Conservation (phyloP, 23 tunicate genomes). For the Clavelina lepadiformis region DNA sequence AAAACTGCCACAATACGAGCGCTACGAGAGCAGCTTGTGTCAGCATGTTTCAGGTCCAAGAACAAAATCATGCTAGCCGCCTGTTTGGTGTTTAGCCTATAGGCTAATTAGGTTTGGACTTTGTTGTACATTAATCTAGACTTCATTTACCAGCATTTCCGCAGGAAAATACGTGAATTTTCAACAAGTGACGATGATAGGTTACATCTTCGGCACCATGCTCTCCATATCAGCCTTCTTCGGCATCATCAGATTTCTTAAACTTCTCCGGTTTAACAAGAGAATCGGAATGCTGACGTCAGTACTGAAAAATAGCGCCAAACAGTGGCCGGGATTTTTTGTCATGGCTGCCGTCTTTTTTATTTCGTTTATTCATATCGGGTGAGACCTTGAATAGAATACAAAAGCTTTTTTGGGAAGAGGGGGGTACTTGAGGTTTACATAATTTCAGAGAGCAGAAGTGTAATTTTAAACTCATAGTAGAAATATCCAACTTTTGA, state of each 20-base stretch:
- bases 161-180: constrained; percentile 91
- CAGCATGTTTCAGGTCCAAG: too few relatives aligned
- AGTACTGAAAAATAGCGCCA: constrained; percentile 87
- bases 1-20: too few relatives aligned
- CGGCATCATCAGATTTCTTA: constrained; percentile 84
- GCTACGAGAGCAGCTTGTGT: too few relatives aligned
- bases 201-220: constrained; percentile 54
- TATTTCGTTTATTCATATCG: constrained; percentile 83
- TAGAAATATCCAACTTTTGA: too few relatives aligned
- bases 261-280: constrained; percentile 90
- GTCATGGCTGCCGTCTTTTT: constrained; percentile 72
- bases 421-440: too few relatives aligned
- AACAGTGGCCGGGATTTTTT: constrained; percentile 98
- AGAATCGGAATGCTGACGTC: constrained; percentile 91
- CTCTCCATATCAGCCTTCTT: constrained; percentile 86
- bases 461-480: too few relatives aligned
- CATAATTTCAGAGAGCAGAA: too few relatives aligned
- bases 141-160: too few relatives aligned
- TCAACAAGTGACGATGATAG: constrained; percentile 85
- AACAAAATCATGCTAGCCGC: too few relatives aligned
- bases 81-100: too few relatives aligned
- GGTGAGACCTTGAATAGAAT: constrained; percentile 48
- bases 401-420: constrained; percentile 65
- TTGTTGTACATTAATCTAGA: not conserved
- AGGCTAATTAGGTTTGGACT: too few relatives aligned